phyloP scores from a whole-genome alignment of 2,797 vertebrate species.

The Columba guinea region DNA sequence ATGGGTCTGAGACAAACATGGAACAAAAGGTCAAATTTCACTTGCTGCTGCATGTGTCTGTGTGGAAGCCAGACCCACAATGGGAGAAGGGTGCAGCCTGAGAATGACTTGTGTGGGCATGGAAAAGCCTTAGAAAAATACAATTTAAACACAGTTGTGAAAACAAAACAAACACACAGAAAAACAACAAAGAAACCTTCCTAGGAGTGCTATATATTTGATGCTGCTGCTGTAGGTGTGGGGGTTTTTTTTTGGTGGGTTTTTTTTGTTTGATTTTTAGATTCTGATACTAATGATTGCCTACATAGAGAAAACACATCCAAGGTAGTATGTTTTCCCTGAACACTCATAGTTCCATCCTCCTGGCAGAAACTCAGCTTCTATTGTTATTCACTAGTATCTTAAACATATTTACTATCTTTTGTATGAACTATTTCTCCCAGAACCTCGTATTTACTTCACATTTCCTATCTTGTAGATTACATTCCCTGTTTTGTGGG shows the following conservation, averaged over 20 bases:
- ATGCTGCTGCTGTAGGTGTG: neutral
- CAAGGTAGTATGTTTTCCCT: neutral
- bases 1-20: neutral
- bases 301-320: neutral
- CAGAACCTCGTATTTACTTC: neutral
- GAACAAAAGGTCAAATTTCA: constrained; percentile 15
- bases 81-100: neutral
- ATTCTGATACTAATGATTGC: neutral
- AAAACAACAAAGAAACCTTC: neutral
- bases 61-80: neutral
- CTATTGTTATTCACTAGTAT: neutral
- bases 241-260: fast-evolving
- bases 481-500: neutral
- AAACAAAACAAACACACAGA: neutral
- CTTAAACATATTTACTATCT: neutral
- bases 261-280: fast-evolving
- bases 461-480: neutral
- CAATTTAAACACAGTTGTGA: neutral
- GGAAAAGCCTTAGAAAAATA: neutral
- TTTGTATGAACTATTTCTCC: neutral
- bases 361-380: neutral
- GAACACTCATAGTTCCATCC: neutral
- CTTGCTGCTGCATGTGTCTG: neutral
- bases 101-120: neutral
- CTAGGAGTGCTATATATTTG: neutral